phyloP scores from a whole-genome alignment of 2,888 invertebrate genomes.

The Dicyrtomina minuta region DNA sequence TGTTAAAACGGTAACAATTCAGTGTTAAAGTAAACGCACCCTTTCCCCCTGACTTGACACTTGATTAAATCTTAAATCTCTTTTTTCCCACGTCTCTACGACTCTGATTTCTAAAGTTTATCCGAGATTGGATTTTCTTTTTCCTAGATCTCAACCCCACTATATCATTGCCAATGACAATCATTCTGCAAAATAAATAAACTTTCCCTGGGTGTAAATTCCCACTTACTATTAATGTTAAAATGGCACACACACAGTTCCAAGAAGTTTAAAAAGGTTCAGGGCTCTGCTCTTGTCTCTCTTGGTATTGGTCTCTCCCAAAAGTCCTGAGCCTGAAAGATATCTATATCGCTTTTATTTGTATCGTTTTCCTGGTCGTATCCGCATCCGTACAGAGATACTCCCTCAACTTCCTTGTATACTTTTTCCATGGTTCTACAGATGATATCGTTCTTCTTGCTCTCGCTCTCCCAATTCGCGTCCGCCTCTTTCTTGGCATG shows the following conservation, averaged over 20 bases:
- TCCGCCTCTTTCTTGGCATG: too few species aligned
- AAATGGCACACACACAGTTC: slow-evolving; percentile 4
- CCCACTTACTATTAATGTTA: not conserved
- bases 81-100: slow-evolving; percentile 33
- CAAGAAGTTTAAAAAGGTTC: too few species aligned
- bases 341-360: too few species aligned
- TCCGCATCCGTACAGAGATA: too few species aligned
- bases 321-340: too few species aligned
- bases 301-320: too few species aligned
- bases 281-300: not conserved
- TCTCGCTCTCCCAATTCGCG: too few species aligned
- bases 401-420: too few species aligned
- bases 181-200: slow-evolving; percentile 42
- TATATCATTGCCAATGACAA: slow-evolving; percentile 42
- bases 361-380: too few species aligned
- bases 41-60: slow-evolving; percentile 36
- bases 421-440: too few species aligned
- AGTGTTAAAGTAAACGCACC: slow-evolving; percentile 12
- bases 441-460: too few species aligned
- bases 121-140: slow-evolving; percentile 36
- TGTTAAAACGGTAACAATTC: not conserved
- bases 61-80: slow-evolving; percentile 45
- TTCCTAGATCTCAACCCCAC: slow-evolving; percentile 22
- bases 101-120: slow-evolving; percentile 39
- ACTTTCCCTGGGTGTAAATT: slow-evolving; percentile 33